Percentiles rank a stretch among this genome's conserved stretches.
These are phyloP conservation scores for Dendrophyllia cribrosa DNA, from an alignment of 64 coral and sea anemone species.

Conservation along the genomic window DNA sequence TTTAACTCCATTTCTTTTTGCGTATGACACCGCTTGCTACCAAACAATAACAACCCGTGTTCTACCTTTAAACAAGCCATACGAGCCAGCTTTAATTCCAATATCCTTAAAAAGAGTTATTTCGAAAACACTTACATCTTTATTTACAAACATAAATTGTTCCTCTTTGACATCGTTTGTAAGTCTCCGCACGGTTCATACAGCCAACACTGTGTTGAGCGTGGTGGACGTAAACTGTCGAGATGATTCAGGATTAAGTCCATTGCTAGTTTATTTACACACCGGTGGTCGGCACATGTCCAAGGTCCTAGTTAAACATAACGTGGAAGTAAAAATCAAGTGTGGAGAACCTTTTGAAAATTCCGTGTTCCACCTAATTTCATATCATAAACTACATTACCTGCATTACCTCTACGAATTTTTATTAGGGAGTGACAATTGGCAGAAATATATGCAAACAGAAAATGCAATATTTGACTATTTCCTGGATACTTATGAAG, in stretches of 20 bases:
- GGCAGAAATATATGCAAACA: slow-evolving; percentile 58
- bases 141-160: slow-evolving; percentile 29
- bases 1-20: slow-evolving; percentile 32
- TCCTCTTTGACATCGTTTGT: background rate
- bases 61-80: background rate
- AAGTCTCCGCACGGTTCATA: background rate
- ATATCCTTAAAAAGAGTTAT: background rate
- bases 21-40: background rate
- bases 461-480: slow-evolving; percentile 83
- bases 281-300: slow-evolving; percentile 82
- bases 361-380: slow-evolving; percentile 65
- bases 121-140: background rate
- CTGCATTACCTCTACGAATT: slow-evolving; percentile 73
- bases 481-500: slow-evolving; percentile 62
- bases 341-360: slow-evolving; percentile 62
- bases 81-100: background rate
- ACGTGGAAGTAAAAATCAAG: slow-evolving; percentile 13
- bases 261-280: slow-evolving; percentile 53
- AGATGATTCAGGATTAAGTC: slow-evolving; percentile 10
- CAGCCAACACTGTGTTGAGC: background rate
- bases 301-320: slow-evolving; percentile 78
- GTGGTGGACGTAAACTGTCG: slow-evolving; percentile 55
- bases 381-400: slow-evolving; percentile 88
- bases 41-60: background rate
- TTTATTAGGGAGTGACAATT: slow-evolving; percentile 29